phyloP scores from a whole-genome alignment of 2,113 vertebrate genomes.

The Lagopus muta region DNA sequence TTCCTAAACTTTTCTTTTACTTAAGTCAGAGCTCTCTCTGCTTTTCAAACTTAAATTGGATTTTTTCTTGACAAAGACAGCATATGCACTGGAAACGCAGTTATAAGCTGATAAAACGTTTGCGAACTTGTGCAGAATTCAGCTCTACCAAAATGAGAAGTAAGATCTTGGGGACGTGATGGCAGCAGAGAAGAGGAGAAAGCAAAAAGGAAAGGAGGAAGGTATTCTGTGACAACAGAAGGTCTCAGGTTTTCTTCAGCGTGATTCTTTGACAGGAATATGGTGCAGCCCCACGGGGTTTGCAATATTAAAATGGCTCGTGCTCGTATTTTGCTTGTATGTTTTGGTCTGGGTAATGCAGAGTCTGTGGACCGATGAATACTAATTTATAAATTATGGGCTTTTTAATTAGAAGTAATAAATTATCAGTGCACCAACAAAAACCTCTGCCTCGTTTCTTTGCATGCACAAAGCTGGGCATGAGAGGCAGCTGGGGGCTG shows the following conservation, averaged over 20 bases:
- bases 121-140: not conserved
- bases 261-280: not conserved
- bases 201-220: not conserved
- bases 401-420: not conserved
- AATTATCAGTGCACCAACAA: not conserved
- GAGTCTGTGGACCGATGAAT: not conserved
- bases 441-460: accelerated
- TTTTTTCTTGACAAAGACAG: not conserved
- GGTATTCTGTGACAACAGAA: not conserved
- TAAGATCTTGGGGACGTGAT: not conserved
- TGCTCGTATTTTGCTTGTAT: not conserved
- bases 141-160: not conserved
- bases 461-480: too few species aligned
- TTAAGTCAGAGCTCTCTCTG: not conserved
- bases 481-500: not conserved
- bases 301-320: not conserved
- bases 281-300: not conserved
- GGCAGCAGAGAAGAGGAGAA: not conserved
- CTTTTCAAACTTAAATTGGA: accelerated
- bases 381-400: not conserved
- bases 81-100: accelerated
- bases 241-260: not conserved
- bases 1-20: not conserved
- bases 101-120: accelerated
- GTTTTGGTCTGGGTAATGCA: not conserved